Conservation (phyloP, 1,140 invertebrate genomes). For the Colletes latitarsis region DNA sequence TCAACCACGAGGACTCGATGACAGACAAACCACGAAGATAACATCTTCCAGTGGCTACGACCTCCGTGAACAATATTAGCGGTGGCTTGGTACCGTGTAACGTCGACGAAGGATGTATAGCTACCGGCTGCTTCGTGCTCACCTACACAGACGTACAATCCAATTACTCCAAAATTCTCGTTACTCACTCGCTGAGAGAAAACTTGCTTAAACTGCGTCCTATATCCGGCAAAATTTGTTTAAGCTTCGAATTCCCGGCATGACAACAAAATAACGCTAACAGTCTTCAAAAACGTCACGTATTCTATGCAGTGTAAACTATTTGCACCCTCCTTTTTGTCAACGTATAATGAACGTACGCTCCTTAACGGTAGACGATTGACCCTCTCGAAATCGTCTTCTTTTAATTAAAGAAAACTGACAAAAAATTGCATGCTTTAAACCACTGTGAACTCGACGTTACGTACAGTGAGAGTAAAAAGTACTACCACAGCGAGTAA, state of each 20-base stretch:
- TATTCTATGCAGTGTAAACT: conserved; percentile 3
- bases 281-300: background rate
- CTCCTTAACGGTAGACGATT: background rate
- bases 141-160: conserved; percentile 74
- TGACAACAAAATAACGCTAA: conserved; percentile 10
- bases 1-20: conserved; percentile 89
- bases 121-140: conserved; percentile 84
- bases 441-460: too few relatives aligned
- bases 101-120: conserved; percentile 92
- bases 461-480: too few relatives aligned
- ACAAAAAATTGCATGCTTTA: background rate
- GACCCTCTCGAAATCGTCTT: background rate
- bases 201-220: conserved; percentile 38
- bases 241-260: conserved; percentile 12
- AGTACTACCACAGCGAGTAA: too few relatives aligned
- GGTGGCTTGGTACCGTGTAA: conserved; percentile 88
- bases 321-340: background rate
- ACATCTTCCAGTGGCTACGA: conserved; percentile 91
- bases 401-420: background rate
- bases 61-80: conserved; percentile 94
- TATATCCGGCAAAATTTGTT: conserved; percentile 19
- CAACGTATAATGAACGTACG: background rate
- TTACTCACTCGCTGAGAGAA: conserved; percentile 23
- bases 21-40: conserved; percentile 90
- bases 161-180: conserved; percentile 50